Percentiles rank a stretch among this genome's conserved stretches.
These are phyloP conservation scores for Aphaenogaster floridana DNA, from an alignment of 1,140 invertebrate genomes.

Conservation along the genomic window DNA sequence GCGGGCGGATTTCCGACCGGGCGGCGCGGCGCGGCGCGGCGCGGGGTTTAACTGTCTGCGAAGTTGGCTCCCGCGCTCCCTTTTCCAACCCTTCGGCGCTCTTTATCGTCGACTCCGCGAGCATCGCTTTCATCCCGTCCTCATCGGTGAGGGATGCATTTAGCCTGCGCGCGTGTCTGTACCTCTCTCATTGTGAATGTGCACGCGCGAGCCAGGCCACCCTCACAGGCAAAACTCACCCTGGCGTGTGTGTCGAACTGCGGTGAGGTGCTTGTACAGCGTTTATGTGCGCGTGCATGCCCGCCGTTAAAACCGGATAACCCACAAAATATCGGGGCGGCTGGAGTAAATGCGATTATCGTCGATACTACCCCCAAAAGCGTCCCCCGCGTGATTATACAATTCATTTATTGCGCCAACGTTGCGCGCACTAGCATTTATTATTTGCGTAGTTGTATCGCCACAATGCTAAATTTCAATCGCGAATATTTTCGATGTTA, in stretches of 20 bases:
- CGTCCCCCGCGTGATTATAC: not conserved
- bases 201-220: not conserved
- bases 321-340: conserved; percentile 11
- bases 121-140: conserved; percentile 42
- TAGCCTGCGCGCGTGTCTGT: not conserved
- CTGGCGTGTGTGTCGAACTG: conserved; percentile 29
- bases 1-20: conserved; percentile 33
- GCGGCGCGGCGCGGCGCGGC: not conserved
- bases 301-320: conserved; percentile 32
- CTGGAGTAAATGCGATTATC: conserved; percentile 7
- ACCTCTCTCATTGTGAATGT: not conserved
- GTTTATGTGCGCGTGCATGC: conserved; percentile 26
- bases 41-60: conserved; percentile 66
- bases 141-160: not conserved
- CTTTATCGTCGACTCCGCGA: conserved; percentile 50
- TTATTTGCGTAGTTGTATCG: not conserved
- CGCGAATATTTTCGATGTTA: not conserved
- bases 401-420: conserved; percentile 14
- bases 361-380: not conserved
- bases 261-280: conserved; percentile 24
- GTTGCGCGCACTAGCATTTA: not conserved
- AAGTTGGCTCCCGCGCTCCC: conserved; percentile 38
- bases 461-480: not conserved
- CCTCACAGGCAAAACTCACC: not conserved
- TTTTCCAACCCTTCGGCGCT: conserved; percentile 41